These are phyloP conservation scores for Pluvianellus socialis DNA, from an alignment of 2,113 vertebrate species.

Conservation along the genomic window DNA sequence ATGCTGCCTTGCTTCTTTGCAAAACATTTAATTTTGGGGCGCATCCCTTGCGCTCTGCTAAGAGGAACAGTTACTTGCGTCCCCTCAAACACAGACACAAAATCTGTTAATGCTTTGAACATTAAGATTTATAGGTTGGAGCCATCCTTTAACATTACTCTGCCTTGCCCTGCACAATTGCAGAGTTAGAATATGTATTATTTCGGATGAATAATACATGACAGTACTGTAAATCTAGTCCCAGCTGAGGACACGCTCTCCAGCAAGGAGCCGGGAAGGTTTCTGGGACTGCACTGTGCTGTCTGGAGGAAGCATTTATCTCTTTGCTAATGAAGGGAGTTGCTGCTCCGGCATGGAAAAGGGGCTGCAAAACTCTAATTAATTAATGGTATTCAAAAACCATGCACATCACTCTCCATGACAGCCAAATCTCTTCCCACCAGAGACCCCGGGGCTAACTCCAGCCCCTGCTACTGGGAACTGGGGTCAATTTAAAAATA, in stretches of 20 bases:
- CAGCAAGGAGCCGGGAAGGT: background rate
- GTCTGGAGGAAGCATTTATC: background rate
- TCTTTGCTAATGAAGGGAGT: background rate
- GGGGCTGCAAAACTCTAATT: background rate
- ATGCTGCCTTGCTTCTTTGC: accelerated
- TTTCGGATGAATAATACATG: slow-evolving; percentile 48
- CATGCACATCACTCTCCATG: background rate
- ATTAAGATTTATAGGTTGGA: background rate
- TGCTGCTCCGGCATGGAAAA: background rate
- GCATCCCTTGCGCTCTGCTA: background rate
- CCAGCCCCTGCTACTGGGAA: background rate
- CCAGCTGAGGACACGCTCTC: background rate
- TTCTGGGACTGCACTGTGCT: background rate
- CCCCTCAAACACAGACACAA: background rate
- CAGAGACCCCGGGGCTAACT: background rate
- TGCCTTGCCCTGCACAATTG: background rate
- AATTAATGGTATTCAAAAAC: background rate
- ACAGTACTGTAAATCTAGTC: background rate
- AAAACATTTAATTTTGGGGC: background rate
- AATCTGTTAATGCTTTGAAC: background rate
- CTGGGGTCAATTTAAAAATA: background rate
- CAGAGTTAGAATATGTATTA: slow-evolving; percentile 1
- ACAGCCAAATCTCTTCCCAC: slow-evolving; percentile 12
- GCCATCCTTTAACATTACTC: background rate
- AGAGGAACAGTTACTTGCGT: background rate